Conservation (phyloP, 2,113 vertebrate genomes). For the Climacteris rufus region DNA sequence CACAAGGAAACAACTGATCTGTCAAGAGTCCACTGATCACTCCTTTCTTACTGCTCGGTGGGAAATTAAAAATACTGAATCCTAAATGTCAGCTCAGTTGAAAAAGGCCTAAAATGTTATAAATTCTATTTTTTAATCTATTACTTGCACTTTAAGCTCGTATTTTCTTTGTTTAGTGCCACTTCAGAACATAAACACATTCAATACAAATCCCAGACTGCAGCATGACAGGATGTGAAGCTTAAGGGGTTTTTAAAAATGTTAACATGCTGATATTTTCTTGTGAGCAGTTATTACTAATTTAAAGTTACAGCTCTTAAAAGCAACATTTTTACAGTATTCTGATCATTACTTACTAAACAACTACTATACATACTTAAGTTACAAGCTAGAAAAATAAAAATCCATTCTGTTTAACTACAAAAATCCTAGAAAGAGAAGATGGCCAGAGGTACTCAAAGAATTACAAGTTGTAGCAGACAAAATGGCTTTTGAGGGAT, state of each 20-base stretch:
- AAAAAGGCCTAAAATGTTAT: neutral
- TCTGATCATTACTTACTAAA: constrained; percentile 1
- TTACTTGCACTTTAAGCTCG: neutral
- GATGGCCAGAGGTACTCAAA: neutral
- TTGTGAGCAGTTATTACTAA: neutral
- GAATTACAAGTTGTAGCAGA: neutral
- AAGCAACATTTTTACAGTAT: constrained; percentile 28
- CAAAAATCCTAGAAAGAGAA: constrained; percentile 42
- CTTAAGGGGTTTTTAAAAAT: neutral
- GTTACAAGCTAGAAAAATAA: constrained; percentile 69
- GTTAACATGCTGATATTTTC: constrained; percentile 41
- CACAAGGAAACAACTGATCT: neutral
- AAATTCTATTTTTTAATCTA: neutral
- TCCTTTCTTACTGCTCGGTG: neutral
- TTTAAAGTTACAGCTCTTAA: neutral
- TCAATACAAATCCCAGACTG: constrained; percentile 20
- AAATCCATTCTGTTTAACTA: constrained; percentile 41
- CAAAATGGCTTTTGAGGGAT: constrained; percentile 10
- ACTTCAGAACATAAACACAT: constrained; percentile 32
- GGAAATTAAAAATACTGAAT: neutral
- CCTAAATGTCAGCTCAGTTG: neutral
- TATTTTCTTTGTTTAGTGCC: neutral
- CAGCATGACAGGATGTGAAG: constrained; percentile 23
- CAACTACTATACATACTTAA: constrained; percentile 12
- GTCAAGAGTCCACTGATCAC: neutral